Conservation (phyloP, 2,113 vertebrate species). For the Gobius niger region DNA sequence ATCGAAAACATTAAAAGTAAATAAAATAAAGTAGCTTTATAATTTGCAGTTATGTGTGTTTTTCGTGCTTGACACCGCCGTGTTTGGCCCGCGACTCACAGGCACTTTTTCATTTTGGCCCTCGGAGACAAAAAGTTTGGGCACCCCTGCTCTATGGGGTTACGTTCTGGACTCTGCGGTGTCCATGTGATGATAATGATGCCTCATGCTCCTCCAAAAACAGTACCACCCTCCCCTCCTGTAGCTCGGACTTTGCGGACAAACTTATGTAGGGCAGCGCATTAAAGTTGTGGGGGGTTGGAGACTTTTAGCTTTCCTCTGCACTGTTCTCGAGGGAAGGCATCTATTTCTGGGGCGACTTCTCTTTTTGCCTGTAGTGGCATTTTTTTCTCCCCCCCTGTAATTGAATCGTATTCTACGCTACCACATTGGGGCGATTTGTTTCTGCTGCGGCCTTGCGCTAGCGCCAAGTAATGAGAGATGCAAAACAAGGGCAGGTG, state of each 20-base stretch:
- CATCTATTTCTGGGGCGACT: constrained; percentile 73
- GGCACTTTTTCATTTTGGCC: too few relatives aligned
- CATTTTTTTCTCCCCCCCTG: constrained; percentile 41
- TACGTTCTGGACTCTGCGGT: too few relatives aligned
- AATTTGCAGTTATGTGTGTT: too few relatives aligned
- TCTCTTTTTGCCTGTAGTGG: constrained; percentile 58
- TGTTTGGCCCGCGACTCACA: too few relatives aligned
- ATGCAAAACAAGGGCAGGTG: constrained; percentile 3
- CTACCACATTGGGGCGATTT: constrained; percentile 29
- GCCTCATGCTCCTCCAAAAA: background rate
- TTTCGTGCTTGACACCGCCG: too few relatives aligned
- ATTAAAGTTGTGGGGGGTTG: constrained; percentile 55
- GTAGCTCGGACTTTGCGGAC: constrained; percentile 29
- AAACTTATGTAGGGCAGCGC: constrained; percentile 74
- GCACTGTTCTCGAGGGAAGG: constrained; percentile 70
- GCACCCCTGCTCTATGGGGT: too few relatives aligned
- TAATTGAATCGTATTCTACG: constrained; percentile 42
- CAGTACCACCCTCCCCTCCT: background rate
- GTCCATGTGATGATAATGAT: too few relatives aligned
- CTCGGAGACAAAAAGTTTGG: too few relatives aligned
- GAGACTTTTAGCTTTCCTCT: constrained; percentile 54
- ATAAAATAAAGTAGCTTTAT: too few relatives aligned
- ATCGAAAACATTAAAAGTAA: too few relatives aligned
- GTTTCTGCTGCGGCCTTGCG: constrained; percentile 22
- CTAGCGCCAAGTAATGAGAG: background rate